Conservation (phyloP, 64 coral and sea anemone species). For the Acropora yongei region DNA sequence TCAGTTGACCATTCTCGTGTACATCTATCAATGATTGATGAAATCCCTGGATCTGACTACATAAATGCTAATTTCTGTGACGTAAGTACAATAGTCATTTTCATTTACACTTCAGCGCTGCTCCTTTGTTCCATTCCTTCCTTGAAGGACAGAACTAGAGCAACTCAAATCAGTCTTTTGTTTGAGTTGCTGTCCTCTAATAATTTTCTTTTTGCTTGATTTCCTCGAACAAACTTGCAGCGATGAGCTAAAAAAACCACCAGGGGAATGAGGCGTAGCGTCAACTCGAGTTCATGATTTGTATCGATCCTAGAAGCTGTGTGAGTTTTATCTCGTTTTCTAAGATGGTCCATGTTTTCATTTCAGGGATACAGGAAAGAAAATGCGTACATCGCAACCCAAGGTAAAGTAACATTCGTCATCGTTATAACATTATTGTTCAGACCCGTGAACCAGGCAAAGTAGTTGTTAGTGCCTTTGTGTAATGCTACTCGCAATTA, state of each 20-base stretch:
- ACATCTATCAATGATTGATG: slow-evolving; percentile 47
- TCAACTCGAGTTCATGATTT: too few relatives aligned
- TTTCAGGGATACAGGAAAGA: slow-evolving; percentile 96
- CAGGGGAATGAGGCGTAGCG: too few relatives aligned
- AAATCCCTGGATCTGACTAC: slow-evolving; percentile 86
- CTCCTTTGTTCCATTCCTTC: background rate
- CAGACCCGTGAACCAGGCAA: too few relatives aligned
- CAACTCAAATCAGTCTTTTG: background rate
- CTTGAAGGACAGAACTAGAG: too few relatives aligned
- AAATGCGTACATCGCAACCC: slow-evolving; percentile 96
- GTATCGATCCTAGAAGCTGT: too few relatives aligned
- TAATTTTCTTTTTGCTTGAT: too few relatives aligned
- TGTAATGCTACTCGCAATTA: background rate
- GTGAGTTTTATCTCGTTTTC: too few relatives aligned
- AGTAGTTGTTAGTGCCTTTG: too few relatives aligned
- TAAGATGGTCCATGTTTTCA: background rate
- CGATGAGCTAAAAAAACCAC: too few relatives aligned
- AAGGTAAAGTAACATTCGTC: slow-evolving; percentile 63
- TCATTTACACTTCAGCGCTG: background rate
- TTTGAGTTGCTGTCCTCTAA: background rate
- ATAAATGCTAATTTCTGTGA: slow-evolving; percentile 98
- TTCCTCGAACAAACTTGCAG: too few relatives aligned
- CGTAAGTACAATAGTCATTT: slow-evolving; percentile 64
- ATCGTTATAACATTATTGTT: too few relatives aligned
- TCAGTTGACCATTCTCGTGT: slow-evolving; percentile 86